Evolutionary conservation across 2,113 vertebrate species (phyloP).

Genomic region (Passer domesticus): DNA sequence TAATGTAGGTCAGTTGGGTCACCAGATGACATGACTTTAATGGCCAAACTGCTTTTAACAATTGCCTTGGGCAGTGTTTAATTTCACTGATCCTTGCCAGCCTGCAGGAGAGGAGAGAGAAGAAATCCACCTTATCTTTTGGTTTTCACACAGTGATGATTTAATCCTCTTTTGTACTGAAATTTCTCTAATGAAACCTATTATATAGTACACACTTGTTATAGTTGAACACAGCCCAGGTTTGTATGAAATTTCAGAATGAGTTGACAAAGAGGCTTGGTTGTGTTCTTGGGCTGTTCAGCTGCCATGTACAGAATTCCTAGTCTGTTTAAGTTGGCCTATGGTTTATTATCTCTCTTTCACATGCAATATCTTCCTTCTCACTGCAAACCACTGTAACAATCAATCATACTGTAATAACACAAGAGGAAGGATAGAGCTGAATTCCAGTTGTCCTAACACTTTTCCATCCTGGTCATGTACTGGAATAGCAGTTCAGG

Average conservation of each 20-base stretch:
- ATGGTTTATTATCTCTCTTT: background rate
- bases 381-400: background rate
- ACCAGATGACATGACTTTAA: constrained; percentile 66
- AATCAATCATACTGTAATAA: background rate
- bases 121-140: constrained; percentile 36
- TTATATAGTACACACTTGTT: background rate
- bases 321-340: background rate
- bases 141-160: background rate
- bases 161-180: background rate
- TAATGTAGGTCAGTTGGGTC: constrained; percentile 66
- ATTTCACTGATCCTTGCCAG: constrained; percentile 60
- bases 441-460: background rate
- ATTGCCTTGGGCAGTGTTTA: constrained; percentile 53
- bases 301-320: background rate
- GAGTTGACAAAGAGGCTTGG: background rate
- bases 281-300: background rate
- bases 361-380: background rate
- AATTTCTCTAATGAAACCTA: background rate
- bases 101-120: constrained; percentile 11
- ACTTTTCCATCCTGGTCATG: background rate
- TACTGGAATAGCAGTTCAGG: background rate
- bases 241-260: background rate
- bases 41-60: constrained; percentile 60
- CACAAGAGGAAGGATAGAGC: background rate
- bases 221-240: background rate